Conservation (phyloP, 2,113 vertebrate genomes). For the Chionis minor region DNA sequence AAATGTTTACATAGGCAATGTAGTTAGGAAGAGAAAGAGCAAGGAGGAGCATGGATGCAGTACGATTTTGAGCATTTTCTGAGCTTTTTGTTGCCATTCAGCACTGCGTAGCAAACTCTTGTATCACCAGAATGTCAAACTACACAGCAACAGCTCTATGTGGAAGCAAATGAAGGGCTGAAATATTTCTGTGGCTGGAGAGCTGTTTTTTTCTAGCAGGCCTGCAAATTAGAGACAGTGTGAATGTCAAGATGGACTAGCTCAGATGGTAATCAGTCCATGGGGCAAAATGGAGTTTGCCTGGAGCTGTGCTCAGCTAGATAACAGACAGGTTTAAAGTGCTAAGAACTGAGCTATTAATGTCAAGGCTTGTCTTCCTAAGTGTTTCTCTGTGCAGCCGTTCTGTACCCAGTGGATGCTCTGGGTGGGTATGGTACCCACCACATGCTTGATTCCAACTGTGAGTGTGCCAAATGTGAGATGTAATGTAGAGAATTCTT, state of each 20-base stretch:
- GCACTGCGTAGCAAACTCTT: background rate
- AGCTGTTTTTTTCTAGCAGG: background rate
- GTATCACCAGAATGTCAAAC: background rate
- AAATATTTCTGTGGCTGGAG: background rate
- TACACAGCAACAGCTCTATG: background rate
- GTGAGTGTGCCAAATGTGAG: background rate
- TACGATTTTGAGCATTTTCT: background rate
- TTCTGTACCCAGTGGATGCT: background rate
- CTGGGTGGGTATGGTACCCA: background rate
- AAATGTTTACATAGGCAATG: rapidly evolving
- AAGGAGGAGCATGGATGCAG: background rate
- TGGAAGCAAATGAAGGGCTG: background rate
- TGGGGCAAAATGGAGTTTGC: background rate
- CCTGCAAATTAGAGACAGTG: background rate
- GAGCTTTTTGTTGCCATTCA: background rate
- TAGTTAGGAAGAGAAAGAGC: background rate
- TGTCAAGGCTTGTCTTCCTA: background rate
- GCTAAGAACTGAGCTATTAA: background rate
- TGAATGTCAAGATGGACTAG: background rate
- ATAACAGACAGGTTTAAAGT: background rate
- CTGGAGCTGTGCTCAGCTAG: background rate
- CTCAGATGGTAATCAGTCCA: background rate
- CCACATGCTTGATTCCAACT: background rate
- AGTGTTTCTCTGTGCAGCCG: background rate
- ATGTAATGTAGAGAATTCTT: background rate